A percentile compares a stretch with the other conserved stretches of the same genome.
Evolutionary conservation across 1,140 invertebrate genomes (phyloP).

Genomic region (Triops longicaudatus): DNA sequence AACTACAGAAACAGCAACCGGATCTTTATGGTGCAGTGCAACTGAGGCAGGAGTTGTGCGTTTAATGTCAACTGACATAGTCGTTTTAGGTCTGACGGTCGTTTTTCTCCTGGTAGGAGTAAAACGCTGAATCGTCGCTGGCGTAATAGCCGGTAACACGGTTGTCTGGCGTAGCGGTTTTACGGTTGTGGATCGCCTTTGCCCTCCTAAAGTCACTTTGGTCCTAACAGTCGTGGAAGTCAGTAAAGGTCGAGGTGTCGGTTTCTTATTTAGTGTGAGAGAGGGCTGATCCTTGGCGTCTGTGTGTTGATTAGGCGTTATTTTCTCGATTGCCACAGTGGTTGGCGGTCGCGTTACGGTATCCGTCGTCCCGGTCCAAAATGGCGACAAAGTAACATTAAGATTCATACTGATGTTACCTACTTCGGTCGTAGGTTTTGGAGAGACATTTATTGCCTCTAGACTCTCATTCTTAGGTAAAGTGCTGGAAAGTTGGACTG

Average conservation of each 20-base stretch:
- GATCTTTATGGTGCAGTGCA: conserved; percentile 8
- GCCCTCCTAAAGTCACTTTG: conserved; percentile 1
- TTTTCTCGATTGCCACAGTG: not conserved
- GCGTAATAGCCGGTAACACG: not conserved
- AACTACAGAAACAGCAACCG: not conserved
- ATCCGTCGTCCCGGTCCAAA: not conserved
- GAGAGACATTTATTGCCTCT: not conserved
- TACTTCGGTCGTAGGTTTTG: no score
- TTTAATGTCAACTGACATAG: not conserved
- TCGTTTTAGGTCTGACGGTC: conserved; percentile 9
- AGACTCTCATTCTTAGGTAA: not conserved
- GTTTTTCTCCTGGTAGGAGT: not conserved
- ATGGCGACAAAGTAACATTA: not conserved
- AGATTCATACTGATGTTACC: no score
- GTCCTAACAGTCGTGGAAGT: not conserved
- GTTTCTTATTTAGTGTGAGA: not conserved
- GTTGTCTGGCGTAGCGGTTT: not conserved
- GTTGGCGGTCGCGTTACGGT: not conserved
- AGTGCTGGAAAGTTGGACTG: not conserved
- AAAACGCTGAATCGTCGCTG: not conserved
- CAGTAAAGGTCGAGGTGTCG: not conserved
- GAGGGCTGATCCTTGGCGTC: not conserved
- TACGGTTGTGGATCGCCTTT: conserved; percentile 4
- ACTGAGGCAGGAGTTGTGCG: conserved; percentile 13
- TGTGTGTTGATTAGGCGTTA: not conserved